Conservation (phyloP, 2,797 vertebrate genomes). For the Phoxinus dragarum region DNA sequence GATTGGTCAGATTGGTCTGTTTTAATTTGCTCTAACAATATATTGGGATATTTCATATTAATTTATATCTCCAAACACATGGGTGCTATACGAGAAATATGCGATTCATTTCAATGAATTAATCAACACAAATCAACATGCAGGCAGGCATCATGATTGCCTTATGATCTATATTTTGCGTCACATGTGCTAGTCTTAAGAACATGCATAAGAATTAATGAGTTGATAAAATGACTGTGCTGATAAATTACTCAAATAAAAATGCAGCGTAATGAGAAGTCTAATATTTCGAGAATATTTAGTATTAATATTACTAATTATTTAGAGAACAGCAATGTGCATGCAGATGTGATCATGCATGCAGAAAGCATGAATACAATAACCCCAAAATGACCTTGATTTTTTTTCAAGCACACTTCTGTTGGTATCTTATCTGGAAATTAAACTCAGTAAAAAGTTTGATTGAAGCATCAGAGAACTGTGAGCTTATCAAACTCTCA, state of each 20-base stretch:
- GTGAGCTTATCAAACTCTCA: slow-evolving; percentile 44
- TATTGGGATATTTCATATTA: too few relatives aligned
- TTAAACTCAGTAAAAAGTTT: slow-evolving; percentile 23
- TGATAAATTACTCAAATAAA: background rate
- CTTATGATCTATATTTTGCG: background rate
- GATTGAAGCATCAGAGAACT: slow-evolving; percentile 10
- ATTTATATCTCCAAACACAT: too few relatives aligned
- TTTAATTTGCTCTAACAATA: too few relatives aligned
- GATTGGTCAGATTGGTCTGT: too few relatives aligned
- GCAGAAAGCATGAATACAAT: background rate
- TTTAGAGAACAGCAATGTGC: background rate
- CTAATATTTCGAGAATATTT: background rate
- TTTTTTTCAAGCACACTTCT: background rate
- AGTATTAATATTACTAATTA: too few relatives aligned
- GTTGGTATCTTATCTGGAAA: slow-evolving; percentile 17
- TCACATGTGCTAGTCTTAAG: background rate
- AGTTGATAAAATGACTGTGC: background rate
- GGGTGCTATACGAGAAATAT: background rate
- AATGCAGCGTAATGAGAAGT: background rate
- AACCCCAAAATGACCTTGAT: slow-evolving; percentile 9
- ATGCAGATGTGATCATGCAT: background rate
- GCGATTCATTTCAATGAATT: background rate
- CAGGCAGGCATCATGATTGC: background rate
- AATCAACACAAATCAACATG: slow-evolving; percentile 4
- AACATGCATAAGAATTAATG: background rate